A percentile compares a stretch with the other conserved stretches of the same genome.
These are phyloP conservation scores for Myotis lucifugus DNA, from an alignment of 2,113 vertebrate genomes.

Conservation along the genomic window DNA sequence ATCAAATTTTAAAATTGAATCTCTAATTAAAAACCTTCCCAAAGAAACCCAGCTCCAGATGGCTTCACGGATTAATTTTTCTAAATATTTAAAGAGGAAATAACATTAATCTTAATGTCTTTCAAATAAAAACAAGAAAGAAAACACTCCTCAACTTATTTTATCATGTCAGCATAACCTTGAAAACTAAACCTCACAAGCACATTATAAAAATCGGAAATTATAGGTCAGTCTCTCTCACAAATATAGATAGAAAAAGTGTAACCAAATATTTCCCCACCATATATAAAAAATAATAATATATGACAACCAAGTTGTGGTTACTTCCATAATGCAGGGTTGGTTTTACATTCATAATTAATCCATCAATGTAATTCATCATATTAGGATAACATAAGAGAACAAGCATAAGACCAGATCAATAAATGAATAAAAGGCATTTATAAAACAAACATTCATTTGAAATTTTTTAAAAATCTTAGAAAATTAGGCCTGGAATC, in stretches of 20 bases:
- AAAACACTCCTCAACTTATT: not conserved
- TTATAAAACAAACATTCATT: not conserved
- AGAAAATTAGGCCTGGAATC: not conserved
- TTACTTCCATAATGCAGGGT: not conserved
- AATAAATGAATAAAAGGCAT: not conserved
- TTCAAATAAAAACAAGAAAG: slow-evolving; percentile 4
- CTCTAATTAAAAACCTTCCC: not conserved
- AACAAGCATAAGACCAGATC: not conserved
- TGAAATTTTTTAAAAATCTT: not conserved
- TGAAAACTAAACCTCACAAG: not conserved
- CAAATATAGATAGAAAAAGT: not conserved
- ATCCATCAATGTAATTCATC: not conserved
- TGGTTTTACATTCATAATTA: slow-evolving; percentile 20
- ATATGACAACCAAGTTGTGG: not conserved
- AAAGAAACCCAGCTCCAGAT: not conserved
- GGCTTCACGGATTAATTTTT: not conserved
- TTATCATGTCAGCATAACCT: not conserved
- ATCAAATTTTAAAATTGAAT: not conserved
- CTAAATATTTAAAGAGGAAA: slow-evolving; percentile 38
- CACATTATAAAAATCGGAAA: not conserved
- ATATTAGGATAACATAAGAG: not conserved
- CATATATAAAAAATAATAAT: not conserved
- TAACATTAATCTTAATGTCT: slow-evolving; percentile 12
- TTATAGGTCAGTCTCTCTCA: not conserved
- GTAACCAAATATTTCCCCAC: not conserved